Conservation (phyloP, 2,888 invertebrate genomes). For the Hecatera dysodea region DNA sequence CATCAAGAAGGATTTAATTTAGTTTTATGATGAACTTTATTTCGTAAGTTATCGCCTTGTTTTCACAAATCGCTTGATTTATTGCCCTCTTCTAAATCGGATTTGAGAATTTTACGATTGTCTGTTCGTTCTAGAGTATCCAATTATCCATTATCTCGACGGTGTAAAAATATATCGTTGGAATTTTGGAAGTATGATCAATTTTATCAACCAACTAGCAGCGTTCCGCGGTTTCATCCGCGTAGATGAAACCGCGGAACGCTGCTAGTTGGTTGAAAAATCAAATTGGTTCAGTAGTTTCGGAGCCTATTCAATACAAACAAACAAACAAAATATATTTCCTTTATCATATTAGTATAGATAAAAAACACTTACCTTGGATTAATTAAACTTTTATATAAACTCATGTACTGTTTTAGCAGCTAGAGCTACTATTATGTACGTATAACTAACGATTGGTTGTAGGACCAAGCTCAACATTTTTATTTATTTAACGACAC, state of each 20-base stretch:
- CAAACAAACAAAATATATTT: no score
- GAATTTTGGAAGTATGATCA: background rate
- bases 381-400: background rate
- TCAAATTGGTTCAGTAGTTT: no score
- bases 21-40: slow-evolving; percentile 26
- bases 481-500: no score
- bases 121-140: slow-evolving; percentile 5
- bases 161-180: background rate
- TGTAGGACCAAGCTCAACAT: background rate
- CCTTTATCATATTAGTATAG: no score
- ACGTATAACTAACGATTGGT: background rate
- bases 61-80: slow-evolving; percentile 39
- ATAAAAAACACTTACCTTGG: background rate
- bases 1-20: slow-evolving; percentile 20
- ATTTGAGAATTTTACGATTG: slow-evolving; percentile 29
- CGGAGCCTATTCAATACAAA: no score
- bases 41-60: slow-evolving; percentile 5
- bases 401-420: no score
- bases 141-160: background rate
- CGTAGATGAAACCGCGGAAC: no score
- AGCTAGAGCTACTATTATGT: background rate
- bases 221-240: no score
- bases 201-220: no score
- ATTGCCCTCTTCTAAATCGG: slow-evolving; percentile 11
- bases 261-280: no score